These are phyloP conservation scores for Campylomormyrus tamandua DNA, from an alignment of 2,113 vertebrate species.

Conservation along the genomic window DNA sequence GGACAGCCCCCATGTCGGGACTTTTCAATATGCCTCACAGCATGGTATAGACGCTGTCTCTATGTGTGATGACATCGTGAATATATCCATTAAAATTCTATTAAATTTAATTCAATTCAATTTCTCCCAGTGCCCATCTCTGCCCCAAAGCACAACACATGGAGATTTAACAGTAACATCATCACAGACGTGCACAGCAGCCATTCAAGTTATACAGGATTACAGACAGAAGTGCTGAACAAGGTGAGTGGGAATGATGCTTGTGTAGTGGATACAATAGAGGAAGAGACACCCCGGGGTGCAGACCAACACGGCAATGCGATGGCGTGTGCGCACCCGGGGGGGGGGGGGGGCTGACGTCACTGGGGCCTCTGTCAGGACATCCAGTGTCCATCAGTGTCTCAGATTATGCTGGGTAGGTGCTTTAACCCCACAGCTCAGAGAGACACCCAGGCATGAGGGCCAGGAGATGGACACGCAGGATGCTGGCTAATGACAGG, in stretches of 20 bases:
- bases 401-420: neutral
- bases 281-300: neutral
- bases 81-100: constrained; percentile 3
- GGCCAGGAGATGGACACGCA: neutral
- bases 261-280: neutral
- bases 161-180: neutral
- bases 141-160: neutral
- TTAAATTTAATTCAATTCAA: neutral
- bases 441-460: neutral
- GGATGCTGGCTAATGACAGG: neutral
- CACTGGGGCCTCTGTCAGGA: neutral
- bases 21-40: neutral
- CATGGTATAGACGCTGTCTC: neutral
- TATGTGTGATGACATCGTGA: neutral
- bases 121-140: neutral
- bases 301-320: neutral
- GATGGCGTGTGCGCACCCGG: neutral
- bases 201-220: neutral
- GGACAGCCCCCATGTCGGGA: neutral
- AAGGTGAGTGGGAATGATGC: neutral
- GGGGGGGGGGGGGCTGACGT: neutral
- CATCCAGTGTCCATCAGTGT: neutral
- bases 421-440: neutral
- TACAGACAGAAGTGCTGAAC: neutral
- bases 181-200: neutral